phyloP scores from a whole-genome alignment of 2,797 vertebrate genomes.

The Natrix natrix region DNA sequence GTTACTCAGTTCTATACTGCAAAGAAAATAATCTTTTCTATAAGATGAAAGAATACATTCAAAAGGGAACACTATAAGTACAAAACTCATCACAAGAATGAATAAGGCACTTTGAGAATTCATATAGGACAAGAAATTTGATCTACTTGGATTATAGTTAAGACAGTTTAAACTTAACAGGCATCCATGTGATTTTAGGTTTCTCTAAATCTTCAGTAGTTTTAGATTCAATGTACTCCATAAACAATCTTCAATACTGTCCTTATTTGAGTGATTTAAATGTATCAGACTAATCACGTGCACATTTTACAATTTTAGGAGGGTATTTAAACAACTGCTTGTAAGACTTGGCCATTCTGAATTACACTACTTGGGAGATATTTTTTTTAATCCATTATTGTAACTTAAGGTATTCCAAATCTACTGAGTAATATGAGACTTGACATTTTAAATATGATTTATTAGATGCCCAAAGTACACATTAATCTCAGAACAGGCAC shows the following conservation, averaged over 20 bases:
- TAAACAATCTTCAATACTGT: not conserved
- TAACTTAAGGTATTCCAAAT: slow-evolving; percentile 26
- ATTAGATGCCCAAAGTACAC: slow-evolving; percentile 19
- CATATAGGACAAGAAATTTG: not conserved
- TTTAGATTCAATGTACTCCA: not conserved
- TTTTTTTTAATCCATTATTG: not conserved
- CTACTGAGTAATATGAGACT: not conserved
- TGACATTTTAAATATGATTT: slow-evolving; percentile 36
- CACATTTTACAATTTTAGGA: not conserved
- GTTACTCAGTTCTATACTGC: too few species aligned
- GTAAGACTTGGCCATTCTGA: not conserved
- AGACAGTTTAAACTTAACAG: not conserved
- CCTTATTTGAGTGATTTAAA: not conserved
- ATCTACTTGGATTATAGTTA: not conserved
- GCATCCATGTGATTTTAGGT: not conserved
- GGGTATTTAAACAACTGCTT: not conserved
- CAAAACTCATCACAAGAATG: not conserved
- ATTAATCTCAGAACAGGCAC: slow-evolving; percentile 29
- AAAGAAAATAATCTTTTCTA: not conserved
- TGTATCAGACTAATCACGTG: not conserved
- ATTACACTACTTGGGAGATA: not conserved
- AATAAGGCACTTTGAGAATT: not conserved
- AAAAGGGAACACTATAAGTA: not conserved
- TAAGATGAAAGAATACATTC: not conserved
- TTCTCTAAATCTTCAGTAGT: not conserved